Evolutionary conservation across 92 coral and sea anemone species (phyloP), one percentile per base, ranked within the genome.

Genomic region (Heliopora coerulea): DNA sequence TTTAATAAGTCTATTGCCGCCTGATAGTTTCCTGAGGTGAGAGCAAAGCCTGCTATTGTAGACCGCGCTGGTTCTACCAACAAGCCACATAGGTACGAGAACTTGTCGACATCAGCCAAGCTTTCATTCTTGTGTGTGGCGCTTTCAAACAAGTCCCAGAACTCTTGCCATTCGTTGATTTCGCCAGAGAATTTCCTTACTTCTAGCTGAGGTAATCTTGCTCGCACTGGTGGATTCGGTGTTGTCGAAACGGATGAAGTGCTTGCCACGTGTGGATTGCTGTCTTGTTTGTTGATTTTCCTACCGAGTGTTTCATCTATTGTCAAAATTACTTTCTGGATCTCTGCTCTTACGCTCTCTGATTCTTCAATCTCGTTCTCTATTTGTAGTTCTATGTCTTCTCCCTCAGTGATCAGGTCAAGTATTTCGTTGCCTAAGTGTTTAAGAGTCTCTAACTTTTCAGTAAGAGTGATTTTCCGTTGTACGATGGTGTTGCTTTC

Each of bases 111-210:
- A 9, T 81, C 69, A 2, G 86, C 64, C 19, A 82, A 61, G 17
- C 61, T 52, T 26, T 52, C 77, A 68, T 82, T 82, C 25, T n/a
- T 20, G 65, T 77, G 83, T 56, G 77, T 83, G 25, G 83, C 54
- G 30, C 83, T 83, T 33, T 76, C 86, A 68, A 82, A 82, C 10
- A 34, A 56, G 78, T 82, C 86, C 86, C 82, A 82, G 73, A 82
- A 82, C 82, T 75, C 78, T 42, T 75, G 82, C 86, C 86, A 82
- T 5, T 62, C 78, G 25, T 79, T 32, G 21, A 83, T 11, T 8
- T 79, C 63, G 33, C 84, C 84, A 12, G 17, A 3, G 59, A 73
- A 85, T 21, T 56, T 66, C 32, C 57, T 65, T 21, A 48, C 67
- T 26, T 84, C 79, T 23, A 80, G 34, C 35, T 79, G 79, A 15